phyloP scores from a whole-genome alignment of 2,888 invertebrate genomes.

The Rhynchonema sp. region DNA sequence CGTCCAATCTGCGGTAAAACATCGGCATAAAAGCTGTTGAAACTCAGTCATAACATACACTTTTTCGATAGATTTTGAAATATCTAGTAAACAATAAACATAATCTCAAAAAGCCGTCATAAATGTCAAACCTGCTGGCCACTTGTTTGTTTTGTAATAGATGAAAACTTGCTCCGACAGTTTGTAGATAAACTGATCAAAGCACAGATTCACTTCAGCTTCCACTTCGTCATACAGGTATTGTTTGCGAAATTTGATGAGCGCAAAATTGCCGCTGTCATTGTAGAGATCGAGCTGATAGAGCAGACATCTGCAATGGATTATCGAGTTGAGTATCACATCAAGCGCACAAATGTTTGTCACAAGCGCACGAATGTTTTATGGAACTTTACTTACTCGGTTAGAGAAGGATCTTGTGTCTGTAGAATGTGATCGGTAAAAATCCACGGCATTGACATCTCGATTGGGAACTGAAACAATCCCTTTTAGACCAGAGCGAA shows the following conservation, averaged over 20 bases:
- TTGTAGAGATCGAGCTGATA: constrained; percentile 69
- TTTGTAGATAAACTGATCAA: constrained; percentile 98
- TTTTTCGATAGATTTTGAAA: too few relatives aligned
- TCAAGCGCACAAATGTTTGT: too few relatives aligned
- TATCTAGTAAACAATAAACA: too few relatives aligned
- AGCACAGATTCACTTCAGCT: constrained; percentile 92
- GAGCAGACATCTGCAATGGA: constrained; percentile 11
- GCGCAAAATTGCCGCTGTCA: constrained; percentile 86
- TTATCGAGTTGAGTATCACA: too few relatives aligned
- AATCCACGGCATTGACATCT: constrained; percentile 99
- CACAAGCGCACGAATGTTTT: too few relatives aligned
- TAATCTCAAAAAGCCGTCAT: too few relatives aligned
- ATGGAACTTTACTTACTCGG: too few relatives aligned
- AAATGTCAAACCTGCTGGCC: constrained; percentile 50
- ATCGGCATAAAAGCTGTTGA: too few relatives aligned
- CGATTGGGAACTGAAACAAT: constrained; percentile 89
- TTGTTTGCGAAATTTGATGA: constrained; percentile 89
- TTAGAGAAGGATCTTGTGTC: constrained; percentile 91
- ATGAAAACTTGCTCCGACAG: constrained; percentile 90
- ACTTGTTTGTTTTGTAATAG: constrained; percentile 92
- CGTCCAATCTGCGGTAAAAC: too few relatives aligned
- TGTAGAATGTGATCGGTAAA: constrained; percentile 86
- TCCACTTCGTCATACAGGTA: constrained; percentile 97
- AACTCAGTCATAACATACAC: neutral
- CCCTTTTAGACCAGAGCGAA: too few relatives aligned